Evolutionary conservation across 2,113 vertebrate species (phyloP), one percentile per base, ranked within the genome.

Genomic region (Speoplatyrhinus poulsoni): DNA sequence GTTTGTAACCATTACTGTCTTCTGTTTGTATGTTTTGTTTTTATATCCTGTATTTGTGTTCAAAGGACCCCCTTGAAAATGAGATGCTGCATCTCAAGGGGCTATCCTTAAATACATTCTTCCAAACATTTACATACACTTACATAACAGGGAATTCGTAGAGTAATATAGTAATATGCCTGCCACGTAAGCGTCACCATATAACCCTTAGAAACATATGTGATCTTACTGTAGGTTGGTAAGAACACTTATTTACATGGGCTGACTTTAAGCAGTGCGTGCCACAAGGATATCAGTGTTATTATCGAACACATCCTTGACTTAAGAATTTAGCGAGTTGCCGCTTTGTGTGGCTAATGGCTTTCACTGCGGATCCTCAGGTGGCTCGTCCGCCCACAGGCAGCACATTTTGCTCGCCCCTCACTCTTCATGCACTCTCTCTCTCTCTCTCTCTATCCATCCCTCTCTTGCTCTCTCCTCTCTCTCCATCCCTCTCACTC

Each of bases 311-410:
- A 76, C 79, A 85, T 85, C 85, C 81, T 90, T 90, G 85, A 89
- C 76, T 67, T 74, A 73, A 87, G 79, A 83, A 83, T 87, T 85
- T 88, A 72, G 82, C 88, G 79, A 88, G 76, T 67, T 82, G 77
- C 82, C 82, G 82, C 83, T 89, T 85, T 89, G 82, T 86, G 80
- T 82, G 84, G 69, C 62, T 83, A 86, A 86, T 85, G 79, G 50
- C 76, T 88, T 85, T 90, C 77, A 85, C 84, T 89, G 76, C 53
- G 65, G 75, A 80, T 87, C 80, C 83, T 89, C 85, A 89, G 84
- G 87, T 86, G 36, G 36, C 36, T 41, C 36, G 36, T 80, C 89
- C 89, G 74, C 89, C 88, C 81, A 91, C 89, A 72, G 74, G 72
- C 80, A 70, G 65, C 60, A 71, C 77, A 73, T 67, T 77, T 85